Conservation (phyloP, 2,888 invertebrate species). For the Agrochola litura region DNA sequence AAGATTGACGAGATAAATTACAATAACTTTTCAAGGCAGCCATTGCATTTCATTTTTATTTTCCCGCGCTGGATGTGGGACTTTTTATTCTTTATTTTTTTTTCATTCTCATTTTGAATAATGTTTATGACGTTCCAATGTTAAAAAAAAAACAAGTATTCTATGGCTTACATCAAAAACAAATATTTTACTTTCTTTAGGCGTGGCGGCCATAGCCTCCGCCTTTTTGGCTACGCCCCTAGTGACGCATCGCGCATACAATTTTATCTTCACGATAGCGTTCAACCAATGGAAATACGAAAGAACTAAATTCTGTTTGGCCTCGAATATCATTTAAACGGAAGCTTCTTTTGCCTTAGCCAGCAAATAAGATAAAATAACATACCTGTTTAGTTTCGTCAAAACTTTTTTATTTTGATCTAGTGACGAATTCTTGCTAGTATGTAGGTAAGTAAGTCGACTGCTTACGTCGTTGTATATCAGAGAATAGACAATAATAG, state of each 20-base stretch:
- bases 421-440: slow-evolving; percentile 11
- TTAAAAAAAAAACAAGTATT: neutral
- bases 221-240: slow-evolving; percentile 52
- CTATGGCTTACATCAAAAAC: neutral
- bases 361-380: neutral
- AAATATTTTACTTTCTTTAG: slow-evolving; percentile 11
- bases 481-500: slow-evolving; percentile 78
- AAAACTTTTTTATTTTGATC: neutral
- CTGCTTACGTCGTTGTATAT: slow-evolving; percentile 64
- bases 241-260: slow-evolving; percentile 28
- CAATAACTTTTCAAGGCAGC: slow-evolving; percentile 38
- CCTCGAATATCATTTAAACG: neutral
- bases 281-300: slow-evolving; percentile 28
- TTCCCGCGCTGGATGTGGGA: slow-evolving; percentile 26
- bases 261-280: slow-evolving; percentile 25
- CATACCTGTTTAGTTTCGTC: too few relatives aligned
- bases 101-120: slow-evolving; percentile 2
- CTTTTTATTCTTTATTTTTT: neutral
- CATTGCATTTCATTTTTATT: slow-evolving; percentile 34
- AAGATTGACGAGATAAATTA: slow-evolving; percentile 52
- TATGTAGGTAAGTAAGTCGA: slow-evolving; percentile 36
- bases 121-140: neutral
- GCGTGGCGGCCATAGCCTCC: slow-evolving; percentile 42
- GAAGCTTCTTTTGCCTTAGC: neutral
- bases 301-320: neutral